Conservation (phyloP, 2,888 invertebrate genomes). For the Caenorhabditis angaria region DNA sequence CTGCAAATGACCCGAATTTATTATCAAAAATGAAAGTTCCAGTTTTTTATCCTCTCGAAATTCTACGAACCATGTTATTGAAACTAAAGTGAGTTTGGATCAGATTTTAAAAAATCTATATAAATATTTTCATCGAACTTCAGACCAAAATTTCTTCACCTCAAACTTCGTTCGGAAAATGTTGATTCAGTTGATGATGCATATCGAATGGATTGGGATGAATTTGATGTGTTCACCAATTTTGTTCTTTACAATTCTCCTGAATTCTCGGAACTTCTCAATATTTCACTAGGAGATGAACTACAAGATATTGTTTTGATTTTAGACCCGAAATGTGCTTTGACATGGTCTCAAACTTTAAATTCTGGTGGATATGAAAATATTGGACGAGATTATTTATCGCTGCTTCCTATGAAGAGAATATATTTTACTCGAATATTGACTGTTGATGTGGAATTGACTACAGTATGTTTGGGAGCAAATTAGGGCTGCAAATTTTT, state of each 20-base stretch:
- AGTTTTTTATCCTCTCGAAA: constrained; percentile 23
- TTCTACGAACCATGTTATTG: constrained; percentile 16
- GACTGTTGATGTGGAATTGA: neutral
- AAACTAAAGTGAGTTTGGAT: neutral
- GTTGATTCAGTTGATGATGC: constrained; percentile 24
- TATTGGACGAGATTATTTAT: constrained; percentile 3
- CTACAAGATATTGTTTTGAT: neutral
- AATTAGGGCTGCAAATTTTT: too few relatives aligned
- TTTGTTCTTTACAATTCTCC: constrained; percentile 15
- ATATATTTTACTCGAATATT: neutral
- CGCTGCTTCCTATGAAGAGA: neutral
- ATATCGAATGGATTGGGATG: constrained; percentile 36
- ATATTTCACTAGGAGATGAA: constrained; percentile 17
- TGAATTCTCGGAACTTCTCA: constrained; percentile 11
- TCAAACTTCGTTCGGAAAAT: constrained; percentile 26
- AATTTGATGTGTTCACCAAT: constrained; percentile 23
- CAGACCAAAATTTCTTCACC: constrained; percentile 20
- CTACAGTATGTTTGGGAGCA: neutral
- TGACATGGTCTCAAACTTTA: neutral
- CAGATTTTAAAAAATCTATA: neutral
- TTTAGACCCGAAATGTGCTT: neutral
- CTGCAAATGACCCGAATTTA: constrained; percentile 3
- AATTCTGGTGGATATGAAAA: neutral
- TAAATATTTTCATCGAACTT: neutral
- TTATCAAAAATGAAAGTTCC: constrained; percentile 13